Conservation (phyloP, 2,113 vertebrate genomes). For the Odontesthes bonariensis region DNA sequence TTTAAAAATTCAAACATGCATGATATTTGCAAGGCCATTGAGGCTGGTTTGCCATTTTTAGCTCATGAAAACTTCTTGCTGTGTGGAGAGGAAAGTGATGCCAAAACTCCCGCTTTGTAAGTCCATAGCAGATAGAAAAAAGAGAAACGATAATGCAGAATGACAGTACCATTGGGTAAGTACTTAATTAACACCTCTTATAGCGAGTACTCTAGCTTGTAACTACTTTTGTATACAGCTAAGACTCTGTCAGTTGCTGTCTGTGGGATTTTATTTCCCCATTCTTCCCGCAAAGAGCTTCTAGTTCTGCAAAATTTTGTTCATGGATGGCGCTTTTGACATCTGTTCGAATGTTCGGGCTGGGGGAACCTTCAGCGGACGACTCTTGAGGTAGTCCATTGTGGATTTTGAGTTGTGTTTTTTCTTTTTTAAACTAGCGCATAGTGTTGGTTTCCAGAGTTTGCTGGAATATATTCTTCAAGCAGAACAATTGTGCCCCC, state of each 20-base stretch:
- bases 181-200: not conserved
- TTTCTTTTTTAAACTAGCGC: no score
- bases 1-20: slow-evolving; percentile 48
- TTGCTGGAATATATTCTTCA: not conserved
- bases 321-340: no score
- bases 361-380: no score
- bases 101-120: slow-evolving; percentile 15
- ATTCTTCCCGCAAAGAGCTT: no score
- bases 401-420: no score
- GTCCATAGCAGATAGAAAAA: slow-evolving; percentile 43
- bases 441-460: not conserved
- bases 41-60: slow-evolving; percentile 33
- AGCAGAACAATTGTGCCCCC: no score
- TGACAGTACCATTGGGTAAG: no score
- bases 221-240: not conserved
- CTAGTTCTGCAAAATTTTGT: no score
- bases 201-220: not conserved
- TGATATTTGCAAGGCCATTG: not conserved
- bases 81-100: slow-evolving; percentile 33
- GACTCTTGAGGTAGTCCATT: not conserved
- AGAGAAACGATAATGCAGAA: no score
- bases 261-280: no score
- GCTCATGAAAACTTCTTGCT: slow-evolving; percentile 43
- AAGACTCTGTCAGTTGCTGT: not conserved
- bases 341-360: no score